Evolutionary conservation across 2,113 vertebrate genomes (phyloP).

Genomic region (Proteles cristata): DNA sequence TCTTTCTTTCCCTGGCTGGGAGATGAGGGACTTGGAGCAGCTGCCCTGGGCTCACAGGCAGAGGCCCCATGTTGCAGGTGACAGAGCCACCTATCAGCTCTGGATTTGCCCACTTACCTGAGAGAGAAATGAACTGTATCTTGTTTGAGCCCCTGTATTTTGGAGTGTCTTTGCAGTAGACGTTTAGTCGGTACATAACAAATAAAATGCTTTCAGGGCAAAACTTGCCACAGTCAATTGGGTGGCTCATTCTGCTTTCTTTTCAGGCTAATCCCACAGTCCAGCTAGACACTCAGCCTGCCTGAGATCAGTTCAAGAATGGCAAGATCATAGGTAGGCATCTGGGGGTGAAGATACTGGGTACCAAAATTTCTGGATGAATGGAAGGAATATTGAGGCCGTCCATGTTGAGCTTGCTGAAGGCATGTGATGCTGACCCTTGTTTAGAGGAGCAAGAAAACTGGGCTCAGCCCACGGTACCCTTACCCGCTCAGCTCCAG

Average conservation of each 20-base stretch:
- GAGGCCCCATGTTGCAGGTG: background rate
- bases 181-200: background rate
- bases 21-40: background rate
- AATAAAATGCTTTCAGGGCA: background rate
- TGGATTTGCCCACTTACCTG: background rate
- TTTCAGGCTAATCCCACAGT: no score
- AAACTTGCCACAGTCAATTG: background rate
- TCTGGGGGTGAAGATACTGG: background rate
- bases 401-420: background rate
- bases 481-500: conserved; percentile 82
- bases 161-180: background rate
- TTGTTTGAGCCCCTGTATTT: background rate
- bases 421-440: background rate
- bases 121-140: background rate
- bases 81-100: background rate
- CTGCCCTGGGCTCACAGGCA: background rate
- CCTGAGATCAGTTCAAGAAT: background rate
- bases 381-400: background rate
- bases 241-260: background rate
- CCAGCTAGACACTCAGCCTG: background rate
- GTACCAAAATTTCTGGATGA: background rate
- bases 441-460: background rate
- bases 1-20: background rate
- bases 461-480: background rate
- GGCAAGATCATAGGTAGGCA: background rate